Percentiles rank a stretch among this genome's conserved stretches.
Evolutionary conservation across 2,113 vertebrate species (phyloP).

Genomic region (Noctilio leporinus): DNA sequence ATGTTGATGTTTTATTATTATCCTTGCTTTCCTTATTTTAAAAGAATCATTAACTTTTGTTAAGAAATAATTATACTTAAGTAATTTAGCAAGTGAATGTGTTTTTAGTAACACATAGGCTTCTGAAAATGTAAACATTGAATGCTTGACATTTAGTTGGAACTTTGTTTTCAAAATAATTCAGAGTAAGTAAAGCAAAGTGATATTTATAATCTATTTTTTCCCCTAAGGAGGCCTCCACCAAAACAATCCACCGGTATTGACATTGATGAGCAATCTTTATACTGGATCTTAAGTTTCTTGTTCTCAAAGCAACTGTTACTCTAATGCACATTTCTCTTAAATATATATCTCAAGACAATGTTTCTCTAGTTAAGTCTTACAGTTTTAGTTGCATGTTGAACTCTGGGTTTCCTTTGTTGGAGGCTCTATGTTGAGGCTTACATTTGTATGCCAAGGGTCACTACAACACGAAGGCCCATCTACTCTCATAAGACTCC

Average conservation of each 20-base stretch:
- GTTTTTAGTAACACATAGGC: not conserved
- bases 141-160: not conserved
- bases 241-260: not conserved
- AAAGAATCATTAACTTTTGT: not conserved
- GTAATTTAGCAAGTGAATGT: not conserved
- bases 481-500: not conserved
- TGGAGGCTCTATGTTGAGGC: not conserved
- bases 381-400: not conserved
- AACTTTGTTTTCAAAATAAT: conserved; percentile 9
- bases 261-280: not conserved
- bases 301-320: not conserved
- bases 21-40: not conserved
- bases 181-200: not conserved
- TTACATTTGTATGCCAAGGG: not conserved
- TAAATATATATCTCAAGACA: not conserved
- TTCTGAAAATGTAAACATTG: not conserved
- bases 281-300: not conserved
- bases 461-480: not conserved
- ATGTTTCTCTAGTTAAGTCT: not conserved
- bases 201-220: not conserved
- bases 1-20: not conserved
- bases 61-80: not conserved
- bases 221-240: not conserved
- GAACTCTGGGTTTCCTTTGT: not conserved
- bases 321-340: not conserved